phyloP scores from a whole-genome alignment of 2,888 invertebrate genomes.

The Hyppa rectilinea region DNA sequence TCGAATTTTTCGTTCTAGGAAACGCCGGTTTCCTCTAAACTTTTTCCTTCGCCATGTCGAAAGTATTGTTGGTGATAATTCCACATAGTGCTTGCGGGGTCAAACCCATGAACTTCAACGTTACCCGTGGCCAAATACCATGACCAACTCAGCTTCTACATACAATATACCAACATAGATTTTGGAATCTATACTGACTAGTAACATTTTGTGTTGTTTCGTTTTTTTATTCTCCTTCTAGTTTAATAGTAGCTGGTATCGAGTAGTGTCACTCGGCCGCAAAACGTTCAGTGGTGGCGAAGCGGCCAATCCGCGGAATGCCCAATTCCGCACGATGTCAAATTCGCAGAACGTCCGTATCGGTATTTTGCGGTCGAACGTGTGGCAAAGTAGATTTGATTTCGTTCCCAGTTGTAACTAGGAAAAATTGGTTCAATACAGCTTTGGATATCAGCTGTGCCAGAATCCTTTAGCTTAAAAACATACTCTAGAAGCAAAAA shows the following conservation, averaged over 20 bases:
- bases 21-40: background rate
- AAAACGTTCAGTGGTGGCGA: constrained; percentile 20
- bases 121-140: background rate
- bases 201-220: constrained; percentile 13
- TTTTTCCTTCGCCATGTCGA: background rate
- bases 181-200: constrained; percentile 10
- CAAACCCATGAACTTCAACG: background rate
- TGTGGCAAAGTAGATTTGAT: constrained; percentile 37
- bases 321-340: constrained; percentile 40
- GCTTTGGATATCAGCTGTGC: background rate
- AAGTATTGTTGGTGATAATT: background rate
- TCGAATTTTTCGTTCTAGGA: background rate
- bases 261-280: constrained; percentile 6
- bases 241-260: no score
- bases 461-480: background rate
- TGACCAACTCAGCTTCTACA: background rate
- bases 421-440: background rate
- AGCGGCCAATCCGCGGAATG: constrained; percentile 32
- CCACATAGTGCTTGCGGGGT: background rate
- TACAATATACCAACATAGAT: background rate
- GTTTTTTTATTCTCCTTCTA: background rate
- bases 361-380: constrained; percentile 13
- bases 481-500: no score
- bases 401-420: constrained; percentile 5
- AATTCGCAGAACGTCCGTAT: constrained; percentile 16